A percentile compares a stretch with the other conserved stretches of the same genome.
phyloP scores from a whole-genome alignment of 2,888 invertebrate species.

The Volucella bombylans region DNA sequence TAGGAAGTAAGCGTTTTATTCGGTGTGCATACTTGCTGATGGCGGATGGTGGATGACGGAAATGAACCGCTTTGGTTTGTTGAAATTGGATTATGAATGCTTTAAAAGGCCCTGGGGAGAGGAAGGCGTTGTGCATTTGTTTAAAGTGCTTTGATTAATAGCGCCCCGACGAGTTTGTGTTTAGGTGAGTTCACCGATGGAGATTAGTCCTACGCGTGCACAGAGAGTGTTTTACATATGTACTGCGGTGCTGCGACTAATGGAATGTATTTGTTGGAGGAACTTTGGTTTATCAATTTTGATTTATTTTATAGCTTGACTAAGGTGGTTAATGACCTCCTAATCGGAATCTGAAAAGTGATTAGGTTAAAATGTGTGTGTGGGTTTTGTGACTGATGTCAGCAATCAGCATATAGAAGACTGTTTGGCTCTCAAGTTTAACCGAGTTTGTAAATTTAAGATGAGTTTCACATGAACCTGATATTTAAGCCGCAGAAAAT shows the following conservation, averaged over 20 bases:
- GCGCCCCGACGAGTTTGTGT: neutral
- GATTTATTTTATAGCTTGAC: too few relatives aligned
- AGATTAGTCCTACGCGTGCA: constrained; percentile 8
- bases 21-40: neutral
- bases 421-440: too few relatives aligned
- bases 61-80: constrained; percentile 38
- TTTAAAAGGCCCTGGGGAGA: neutral
- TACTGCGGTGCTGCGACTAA: neutral
- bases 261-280: neutral
- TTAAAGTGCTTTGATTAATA: constrained; percentile 29
- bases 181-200: constrained; percentile 12
- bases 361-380: too few relatives aligned
- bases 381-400: too few relatives aligned
- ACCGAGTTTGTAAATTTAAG: too few relatives aligned
- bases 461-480: too few relatives aligned
- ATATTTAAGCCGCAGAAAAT: too few relatives aligned
- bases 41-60: constrained; percentile 20
- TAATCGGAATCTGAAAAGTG: too few relatives aligned
- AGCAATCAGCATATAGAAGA: too few relatives aligned
- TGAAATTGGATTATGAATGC: constrained; percentile 38
- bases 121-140: constrained; percentile 9
- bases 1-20: constrained; percentile 43
- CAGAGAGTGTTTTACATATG: neutral
- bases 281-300: too few relatives aligned
- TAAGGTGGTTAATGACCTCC: too few relatives aligned